Percentiles rank a stretch among this genome's conserved stretches.
Evolutionary conservation across 2,797 vertebrate species (phyloP).

Genomic region (Poeciliopsis gracilis): DNA sequence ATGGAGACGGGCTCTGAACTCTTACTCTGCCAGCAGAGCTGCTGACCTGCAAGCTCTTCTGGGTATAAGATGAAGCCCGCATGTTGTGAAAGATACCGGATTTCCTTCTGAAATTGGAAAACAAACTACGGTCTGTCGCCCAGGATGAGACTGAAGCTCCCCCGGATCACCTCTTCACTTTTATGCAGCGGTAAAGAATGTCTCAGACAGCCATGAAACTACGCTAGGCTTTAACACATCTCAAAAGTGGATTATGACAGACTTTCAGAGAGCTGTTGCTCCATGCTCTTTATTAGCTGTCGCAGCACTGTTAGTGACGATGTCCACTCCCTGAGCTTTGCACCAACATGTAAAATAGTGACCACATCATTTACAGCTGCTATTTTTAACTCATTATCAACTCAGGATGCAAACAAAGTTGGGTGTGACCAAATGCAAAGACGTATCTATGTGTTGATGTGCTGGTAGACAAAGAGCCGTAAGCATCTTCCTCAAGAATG

Average conservation of each 20-base stretch:
- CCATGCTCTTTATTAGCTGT: conserved; percentile 75
- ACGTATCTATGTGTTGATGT: conserved; percentile 31
- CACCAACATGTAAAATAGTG: conserved; percentile 69
- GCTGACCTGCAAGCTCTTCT: conserved; percentile 76
- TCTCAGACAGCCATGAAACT: conserved; percentile 77
- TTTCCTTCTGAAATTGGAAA: conserved; percentile 24
- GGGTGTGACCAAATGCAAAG: conserved; percentile 49
- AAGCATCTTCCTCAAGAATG: neutral
- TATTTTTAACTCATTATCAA: conserved; percentile 62
- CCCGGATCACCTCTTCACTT: conserved; percentile 56
- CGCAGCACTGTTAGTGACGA: conserved; percentile 67
- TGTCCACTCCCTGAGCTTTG: conserved; percentile 65
- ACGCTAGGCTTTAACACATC: conserved; percentile 69
- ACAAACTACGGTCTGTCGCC: conserved; percentile 29
- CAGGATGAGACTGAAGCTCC: conserved; percentile 50
- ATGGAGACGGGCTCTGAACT: conserved; percentile 78
- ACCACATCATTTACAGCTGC: conserved; percentile 48
- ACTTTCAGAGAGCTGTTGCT: conserved; percentile 52
- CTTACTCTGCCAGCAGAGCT: conserved; percentile 59
- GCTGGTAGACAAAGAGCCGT: conserved; percentile 54
- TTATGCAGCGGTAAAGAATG: conserved; percentile 78
- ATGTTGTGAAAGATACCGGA: conserved; percentile 45
- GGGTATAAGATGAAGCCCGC: conserved; percentile 63
- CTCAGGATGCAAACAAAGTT: conserved; percentile 37
- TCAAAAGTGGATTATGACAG: conserved; percentile 79